These are phyloP conservation scores for Nipponia nippon DNA, from an alignment of 2,113 vertebrate species.

Conservation along the genomic window DNA sequence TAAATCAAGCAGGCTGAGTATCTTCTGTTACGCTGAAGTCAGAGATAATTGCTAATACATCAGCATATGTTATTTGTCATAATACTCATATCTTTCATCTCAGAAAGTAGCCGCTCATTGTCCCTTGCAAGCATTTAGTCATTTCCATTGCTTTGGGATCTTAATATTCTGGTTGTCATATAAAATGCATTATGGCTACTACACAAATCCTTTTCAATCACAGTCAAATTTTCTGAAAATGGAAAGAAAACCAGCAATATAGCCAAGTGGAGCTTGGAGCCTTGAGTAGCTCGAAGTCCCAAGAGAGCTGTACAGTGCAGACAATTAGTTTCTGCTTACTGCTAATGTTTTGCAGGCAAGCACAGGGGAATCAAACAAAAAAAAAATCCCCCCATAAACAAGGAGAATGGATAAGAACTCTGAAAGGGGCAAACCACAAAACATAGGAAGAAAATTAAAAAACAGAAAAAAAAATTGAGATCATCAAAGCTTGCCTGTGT, in stretches of 20 bases:
- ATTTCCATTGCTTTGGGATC: background rate
- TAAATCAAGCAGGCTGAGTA: background rate
- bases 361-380: background rate
- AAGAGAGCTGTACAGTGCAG: background rate
- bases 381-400: background rate
- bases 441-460: background rate
- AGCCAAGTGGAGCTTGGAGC: background rate
- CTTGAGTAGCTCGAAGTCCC: background rate
- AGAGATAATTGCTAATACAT: background rate
- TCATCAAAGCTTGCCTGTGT: background rate
- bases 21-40: background rate
- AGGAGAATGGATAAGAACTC: background rate
- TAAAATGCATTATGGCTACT: background rate
- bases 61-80: background rate
- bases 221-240: background rate
- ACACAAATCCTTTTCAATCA: constrained; percentile 27
- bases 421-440: background rate
- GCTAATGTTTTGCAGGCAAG: background rate
- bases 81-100: background rate
- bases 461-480: background rate
- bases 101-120: background rate
- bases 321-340: constrained; percentile 43
- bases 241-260: background rate
- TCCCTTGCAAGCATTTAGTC: background rate
- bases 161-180: background rate